These are phyloP conservation scores for Diplodus sargus DNA, from an alignment of 2,797 vertebrate genomes.

Conservation along the genomic window DNA sequence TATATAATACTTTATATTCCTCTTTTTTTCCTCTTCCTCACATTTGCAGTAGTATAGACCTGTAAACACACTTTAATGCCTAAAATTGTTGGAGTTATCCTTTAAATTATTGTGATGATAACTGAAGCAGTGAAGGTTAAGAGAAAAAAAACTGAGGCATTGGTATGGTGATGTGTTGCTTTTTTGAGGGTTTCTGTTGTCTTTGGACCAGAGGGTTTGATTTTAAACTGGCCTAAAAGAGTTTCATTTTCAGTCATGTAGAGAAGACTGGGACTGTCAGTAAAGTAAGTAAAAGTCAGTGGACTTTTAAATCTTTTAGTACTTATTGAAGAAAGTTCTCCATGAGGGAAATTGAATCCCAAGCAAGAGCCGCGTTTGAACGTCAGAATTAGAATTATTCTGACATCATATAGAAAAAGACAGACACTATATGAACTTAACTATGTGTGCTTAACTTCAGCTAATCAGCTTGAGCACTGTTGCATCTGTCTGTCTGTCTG, in stretches of 20 bases:
- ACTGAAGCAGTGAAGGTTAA: conserved; percentile 1
- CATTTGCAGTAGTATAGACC: too few species aligned
- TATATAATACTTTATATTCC: too few species aligned
- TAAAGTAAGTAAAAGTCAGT: background rate
- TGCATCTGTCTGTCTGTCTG: conserved; percentile 37
- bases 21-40: too few species aligned
- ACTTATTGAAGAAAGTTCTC: conserved; percentile 6
- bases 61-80: too few species aligned
- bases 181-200: background rate
- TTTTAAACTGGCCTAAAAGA: conserved; percentile 13
- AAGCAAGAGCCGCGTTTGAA: conserved; percentile 24
- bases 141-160: background rate
- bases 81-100: too few species aligned
- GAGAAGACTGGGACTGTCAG: conserved; percentile 5
- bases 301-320: conserved; percentile 9
- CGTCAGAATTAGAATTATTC: background rate
- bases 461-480: conserved; percentile 2
- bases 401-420: background rate
- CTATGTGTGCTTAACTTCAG: background rate
- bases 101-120: background rate
- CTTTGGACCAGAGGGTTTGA: conserved; percentile 20
- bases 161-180: background rate
- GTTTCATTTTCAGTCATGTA: conserved; percentile 8
- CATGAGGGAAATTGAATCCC: conserved; percentile 28
- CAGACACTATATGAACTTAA: background rate